These are phyloP conservation scores for Myrmecobius fasciatus DNA, from an alignment of 2,113 vertebrate genomes.

Conservation along the genomic window DNA sequence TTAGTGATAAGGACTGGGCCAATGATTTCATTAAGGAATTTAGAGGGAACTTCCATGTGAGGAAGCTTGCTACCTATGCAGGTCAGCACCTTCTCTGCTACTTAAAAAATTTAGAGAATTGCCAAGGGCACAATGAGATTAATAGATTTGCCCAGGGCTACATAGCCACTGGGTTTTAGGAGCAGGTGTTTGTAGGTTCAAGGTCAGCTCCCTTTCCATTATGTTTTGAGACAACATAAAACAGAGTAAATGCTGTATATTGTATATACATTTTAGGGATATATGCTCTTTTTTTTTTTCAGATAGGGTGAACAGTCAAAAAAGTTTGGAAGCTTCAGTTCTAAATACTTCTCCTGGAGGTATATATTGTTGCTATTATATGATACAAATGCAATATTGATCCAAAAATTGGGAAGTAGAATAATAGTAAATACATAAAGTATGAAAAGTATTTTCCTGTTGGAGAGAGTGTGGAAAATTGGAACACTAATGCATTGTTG, in stretches of 20 bases:
- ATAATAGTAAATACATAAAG: background rate
- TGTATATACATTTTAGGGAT: too few relatives aligned
- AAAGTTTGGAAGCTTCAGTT: background rate
- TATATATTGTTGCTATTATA: background rate
- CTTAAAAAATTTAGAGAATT: background rate
- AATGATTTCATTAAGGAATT: background rate
- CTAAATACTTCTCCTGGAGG: background rate
- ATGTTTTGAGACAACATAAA: background rate
- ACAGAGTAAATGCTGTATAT: background rate
- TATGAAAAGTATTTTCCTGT: too few relatives aligned
- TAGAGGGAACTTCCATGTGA: background rate
- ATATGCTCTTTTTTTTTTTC: background rate
- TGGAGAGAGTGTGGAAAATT: too few relatives aligned
- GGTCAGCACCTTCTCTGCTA: background rate
- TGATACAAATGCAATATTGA: background rate
- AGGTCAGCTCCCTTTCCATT: background rate
- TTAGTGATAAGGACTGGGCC: background rate
- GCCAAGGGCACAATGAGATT: background rate
- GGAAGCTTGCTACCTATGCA: background rate
- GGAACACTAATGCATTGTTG: too few relatives aligned
- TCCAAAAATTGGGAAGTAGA: background rate
- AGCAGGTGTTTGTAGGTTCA: background rate
- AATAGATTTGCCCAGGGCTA: background rate
- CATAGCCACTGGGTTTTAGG: background rate
- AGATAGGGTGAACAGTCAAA: background rate